A percentile compares a stretch with the other conserved stretches of the same genome.
phyloP scores from a whole-genome alignment of 2,797 vertebrate species.

The Xenopus petersii region DNA sequence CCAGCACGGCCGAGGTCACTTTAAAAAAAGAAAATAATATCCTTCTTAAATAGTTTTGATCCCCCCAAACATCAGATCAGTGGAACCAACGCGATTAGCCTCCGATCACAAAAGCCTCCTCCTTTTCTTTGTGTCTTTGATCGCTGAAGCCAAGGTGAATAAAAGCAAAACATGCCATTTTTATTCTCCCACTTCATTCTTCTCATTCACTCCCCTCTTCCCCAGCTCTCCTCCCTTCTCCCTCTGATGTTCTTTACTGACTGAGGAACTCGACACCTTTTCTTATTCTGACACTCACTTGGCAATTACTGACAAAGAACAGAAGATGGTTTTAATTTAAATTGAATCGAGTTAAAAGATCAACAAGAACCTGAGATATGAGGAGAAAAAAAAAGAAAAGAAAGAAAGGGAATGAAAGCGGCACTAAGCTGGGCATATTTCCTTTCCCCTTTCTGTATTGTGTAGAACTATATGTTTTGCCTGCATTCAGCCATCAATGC shows the following conservation, averaged over 20 bases:
- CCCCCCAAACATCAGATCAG: neutral
- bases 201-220: neutral
- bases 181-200: slow-evolving; percentile 7
- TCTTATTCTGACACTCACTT: slow-evolving; percentile 1
- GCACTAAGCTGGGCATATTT: neutral
- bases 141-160: slow-evolving; percentile 1
- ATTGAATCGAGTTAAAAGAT: neutral
- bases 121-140: neutral
- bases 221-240: neutral
- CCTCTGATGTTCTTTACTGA: slow-evolving; percentile 2
- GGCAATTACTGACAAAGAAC: neutral
- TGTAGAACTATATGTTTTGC: neutral
- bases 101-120: neutral
- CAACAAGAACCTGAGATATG: neutral
- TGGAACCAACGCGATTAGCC: slow-evolving; percentile 10
- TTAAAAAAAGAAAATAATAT: neutral
- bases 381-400: neutral
- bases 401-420: neutral
- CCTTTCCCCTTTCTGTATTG: neutral
- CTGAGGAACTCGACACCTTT: neutral
- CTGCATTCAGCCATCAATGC: neutral
- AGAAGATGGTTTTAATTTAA: slow-evolving; percentile 7
- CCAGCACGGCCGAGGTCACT: slow-evolving; percentile 6
- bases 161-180: neutral
- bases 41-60: neutral